phyloP scores from a whole-genome alignment of 2,113 vertebrate genomes.

The Ranitomeya variabilis region DNA sequence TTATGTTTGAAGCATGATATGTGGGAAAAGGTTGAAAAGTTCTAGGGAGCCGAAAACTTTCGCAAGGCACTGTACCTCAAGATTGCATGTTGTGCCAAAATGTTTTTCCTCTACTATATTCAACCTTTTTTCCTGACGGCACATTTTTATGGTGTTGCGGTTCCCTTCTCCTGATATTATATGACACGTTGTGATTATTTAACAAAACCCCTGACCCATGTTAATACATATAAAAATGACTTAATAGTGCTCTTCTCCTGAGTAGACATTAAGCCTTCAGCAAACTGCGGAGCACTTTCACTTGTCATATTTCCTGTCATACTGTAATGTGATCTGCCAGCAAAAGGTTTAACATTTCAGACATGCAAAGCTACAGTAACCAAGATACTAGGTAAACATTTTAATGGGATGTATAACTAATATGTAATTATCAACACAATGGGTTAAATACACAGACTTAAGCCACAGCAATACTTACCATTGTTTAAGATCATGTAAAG shows the following conservation, averaged over 20 bases:
- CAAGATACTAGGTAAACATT: not conserved
- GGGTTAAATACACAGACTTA: not conserved
- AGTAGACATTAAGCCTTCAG: not conserved
- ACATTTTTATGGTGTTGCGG: too few species aligned
- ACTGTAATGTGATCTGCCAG: not conserved
- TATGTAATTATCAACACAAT: slow-evolving; percentile 32
- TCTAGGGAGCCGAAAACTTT: too few species aligned
- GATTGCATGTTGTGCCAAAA: too few species aligned
- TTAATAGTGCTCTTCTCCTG: not conserved
- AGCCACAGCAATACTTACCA: not conserved
- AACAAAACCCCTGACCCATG: not conserved
- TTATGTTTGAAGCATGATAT: too few species aligned
- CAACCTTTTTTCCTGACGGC: too few species aligned
- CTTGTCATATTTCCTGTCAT: not conserved
- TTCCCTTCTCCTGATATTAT: not conserved
- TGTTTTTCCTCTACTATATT: too few species aligned
- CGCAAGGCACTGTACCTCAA: too few species aligned
- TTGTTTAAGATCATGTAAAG: too few species aligned
- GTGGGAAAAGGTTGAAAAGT: too few species aligned
- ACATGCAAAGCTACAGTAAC: slow-evolving; percentile 6
- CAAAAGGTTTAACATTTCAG: not conserved
- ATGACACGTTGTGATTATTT: not conserved
- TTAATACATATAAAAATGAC: too few species aligned
- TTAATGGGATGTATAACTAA: not conserved
- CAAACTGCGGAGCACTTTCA: not conserved